Conservation (phyloP, 2,888 invertebrate species). For the Acanthosepion pharaonis region DNA sequence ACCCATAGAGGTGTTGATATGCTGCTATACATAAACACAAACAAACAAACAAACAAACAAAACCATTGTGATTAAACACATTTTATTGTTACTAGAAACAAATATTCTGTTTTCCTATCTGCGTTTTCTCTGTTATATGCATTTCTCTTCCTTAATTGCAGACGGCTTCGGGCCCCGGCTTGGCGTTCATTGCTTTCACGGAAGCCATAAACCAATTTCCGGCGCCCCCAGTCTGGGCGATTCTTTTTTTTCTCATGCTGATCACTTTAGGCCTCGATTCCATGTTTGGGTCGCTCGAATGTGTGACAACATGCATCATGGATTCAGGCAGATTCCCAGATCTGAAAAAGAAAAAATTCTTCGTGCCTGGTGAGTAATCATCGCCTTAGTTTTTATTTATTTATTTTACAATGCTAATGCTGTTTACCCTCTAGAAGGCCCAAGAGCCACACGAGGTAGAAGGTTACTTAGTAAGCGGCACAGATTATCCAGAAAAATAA, state of each 20-base stretch:
- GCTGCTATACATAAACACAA: too few relatives aligned
- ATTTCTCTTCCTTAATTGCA: constrained; percentile 74
- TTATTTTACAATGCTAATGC: too few relatives aligned
- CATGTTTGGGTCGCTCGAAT: constrained; percentile 95
- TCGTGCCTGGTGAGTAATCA: constrained; percentile 7
- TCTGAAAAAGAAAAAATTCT: constrained; percentile 56
- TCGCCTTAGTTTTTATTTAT: not conserved
- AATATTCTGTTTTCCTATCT: too few relatives aligned
- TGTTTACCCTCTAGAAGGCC: too few relatives aligned
- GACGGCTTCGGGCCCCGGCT: constrained; percentile 95
- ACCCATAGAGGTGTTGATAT: too few relatives aligned
- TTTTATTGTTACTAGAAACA: too few relatives aligned
- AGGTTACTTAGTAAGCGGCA: too few relatives aligned
- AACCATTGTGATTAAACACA: too few relatives aligned
- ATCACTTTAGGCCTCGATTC: constrained; percentile 93
- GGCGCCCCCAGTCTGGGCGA: constrained; percentile 93
- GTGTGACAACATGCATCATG: constrained; percentile 94
- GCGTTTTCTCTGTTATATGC: too few relatives aligned
- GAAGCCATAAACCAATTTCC: constrained; percentile 95
- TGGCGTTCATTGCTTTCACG: constrained; percentile 96
- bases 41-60: too few relatives aligned
- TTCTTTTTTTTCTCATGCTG: constrained; percentile 95
- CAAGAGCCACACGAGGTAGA: too few relatives aligned
- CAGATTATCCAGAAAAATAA: too few relatives aligned
- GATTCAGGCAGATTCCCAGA: constrained; percentile 90